Evolutionary conservation across 2,888 invertebrate genomes (phyloP).

Genomic region (Campoletis raptor): DNA sequence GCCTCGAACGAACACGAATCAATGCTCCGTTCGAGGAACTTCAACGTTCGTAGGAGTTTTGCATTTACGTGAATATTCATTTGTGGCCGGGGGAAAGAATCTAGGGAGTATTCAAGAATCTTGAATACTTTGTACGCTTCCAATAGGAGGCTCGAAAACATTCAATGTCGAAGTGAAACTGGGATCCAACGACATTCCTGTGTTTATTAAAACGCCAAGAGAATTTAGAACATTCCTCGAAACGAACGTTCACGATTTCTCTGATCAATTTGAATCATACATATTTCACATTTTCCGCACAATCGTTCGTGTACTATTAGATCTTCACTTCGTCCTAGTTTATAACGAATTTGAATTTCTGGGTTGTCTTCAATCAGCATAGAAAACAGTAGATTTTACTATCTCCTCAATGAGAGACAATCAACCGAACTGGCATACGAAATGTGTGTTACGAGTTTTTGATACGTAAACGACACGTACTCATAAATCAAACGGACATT

Average conservation of each 20-base stretch:
- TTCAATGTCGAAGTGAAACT: slow-evolving; percentile 43
- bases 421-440: neutral
- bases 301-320: neutral
- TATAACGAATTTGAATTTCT: slow-evolving; percentile 15
- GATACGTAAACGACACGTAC: neutral
- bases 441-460: neutral
- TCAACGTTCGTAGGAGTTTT: slow-evolving; percentile 72
- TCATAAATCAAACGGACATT: neutral
- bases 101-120: slow-evolving; percentile 76
- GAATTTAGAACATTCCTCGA: slow-evolving; percentile 24
- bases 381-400: neutral
- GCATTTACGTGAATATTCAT: slow-evolving; percentile 80
- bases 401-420: neutral
- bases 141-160: slow-evolving; percentile 50
- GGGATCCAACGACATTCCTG: slow-evolving; percentile 63
- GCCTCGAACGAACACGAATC: slow-evolving; percentile 73
- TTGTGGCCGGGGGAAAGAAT: slow-evolving; percentile 71
- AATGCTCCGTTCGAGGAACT: slow-evolving; percentile 74
- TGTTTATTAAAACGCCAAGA: slow-evolving; percentile 69
- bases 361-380: slow-evolving; percentile 2
- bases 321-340: neutral
- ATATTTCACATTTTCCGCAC: slow-evolving; percentile 43
- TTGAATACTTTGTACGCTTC: slow-evolving; percentile 75
- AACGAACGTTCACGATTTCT: slow-evolving; percentile 21
- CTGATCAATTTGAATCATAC: slow-evolving; percentile 37